Base-by-base conservation (phyloP, 2,888 invertebrate genomes). In the Peribatodes rhomboidaria region DNA sequence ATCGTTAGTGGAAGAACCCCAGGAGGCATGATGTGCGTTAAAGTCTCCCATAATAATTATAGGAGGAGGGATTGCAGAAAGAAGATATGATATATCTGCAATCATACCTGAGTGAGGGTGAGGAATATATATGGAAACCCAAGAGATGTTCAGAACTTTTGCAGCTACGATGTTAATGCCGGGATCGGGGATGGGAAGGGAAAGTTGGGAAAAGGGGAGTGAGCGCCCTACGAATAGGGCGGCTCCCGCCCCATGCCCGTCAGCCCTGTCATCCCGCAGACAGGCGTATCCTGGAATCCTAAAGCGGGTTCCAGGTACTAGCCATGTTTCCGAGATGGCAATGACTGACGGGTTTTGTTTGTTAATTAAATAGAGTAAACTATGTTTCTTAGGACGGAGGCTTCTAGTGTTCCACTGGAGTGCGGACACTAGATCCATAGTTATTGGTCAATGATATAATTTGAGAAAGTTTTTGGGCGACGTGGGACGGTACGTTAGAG, bases 311-410 rank as follows among this genome's bases (percentile, higher is more conserved):
- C 39, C 14, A 6, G 39, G 39, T 3, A 39, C 39, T 0, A 39
- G 14, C 39, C 39, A 39, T 39, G 39, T 39, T 14, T 39, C 39
- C 39, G 39, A 39, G 39, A 39, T 14, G 39, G 39, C 39, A 14
- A 39, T 18, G 16, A 41, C 16, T n/a, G 41, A 41, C 41, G 41
- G 41, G 41, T 11, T 2, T 13, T 37, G 13, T 37, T 37, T 37
- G 2, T 6, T 37, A 2, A 37, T 37, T 11, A 13, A 4, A 1
- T 37, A 4, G 13, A 13, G 11, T 10, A 37, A 13, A 13, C 13
- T 13, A 13, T 1, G 35, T 2, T 13, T 4, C 35, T 37, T 37
- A 2, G 13, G 35, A 37, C 35, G 35, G 8, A 37, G 35, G 35
- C 35, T 37, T 13, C 35, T 37, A 10, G 13, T 13, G 35, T 37